phyloP scores from a whole-genome alignment of 2,797 vertebrate genomes.

The Chloroceryle amazona region DNA sequence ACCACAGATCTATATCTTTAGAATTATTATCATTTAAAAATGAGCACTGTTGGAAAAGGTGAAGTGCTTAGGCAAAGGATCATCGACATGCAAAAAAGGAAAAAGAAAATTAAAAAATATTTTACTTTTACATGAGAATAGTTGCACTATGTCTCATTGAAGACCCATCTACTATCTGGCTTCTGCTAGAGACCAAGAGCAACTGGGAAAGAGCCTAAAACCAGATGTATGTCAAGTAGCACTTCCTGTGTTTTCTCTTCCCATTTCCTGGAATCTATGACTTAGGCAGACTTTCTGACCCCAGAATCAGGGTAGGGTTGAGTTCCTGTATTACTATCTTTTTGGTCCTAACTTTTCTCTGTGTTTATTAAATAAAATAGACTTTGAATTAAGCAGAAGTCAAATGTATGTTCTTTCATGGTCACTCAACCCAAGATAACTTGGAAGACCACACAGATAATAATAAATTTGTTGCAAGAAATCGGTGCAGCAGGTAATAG shows the following conservation, averaged over 20 bases:
- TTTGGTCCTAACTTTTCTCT: not conserved
- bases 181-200: not conserved
- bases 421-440: not conserved
- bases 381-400: not conserved
- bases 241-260: not conserved
- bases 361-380: not conserved
- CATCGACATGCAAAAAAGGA: not conserved
- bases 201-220: not conserved
- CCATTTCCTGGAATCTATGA: not conserved
- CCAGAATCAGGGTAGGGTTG: not conserved
- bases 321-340: not conserved
- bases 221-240: not conserved
- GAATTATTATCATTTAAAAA: not conserved
- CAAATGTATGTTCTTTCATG: not conserved
- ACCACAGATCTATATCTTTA: not conserved
- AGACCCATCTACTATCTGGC: not conserved
- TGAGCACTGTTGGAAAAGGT: not conserved
- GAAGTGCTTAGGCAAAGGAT: not conserved
- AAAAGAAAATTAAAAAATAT: not conserved
- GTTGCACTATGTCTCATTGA: not conserved
- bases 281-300: not conserved
- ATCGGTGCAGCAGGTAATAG: not conserved
- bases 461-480: not conserved
- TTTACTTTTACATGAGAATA: not conserved
- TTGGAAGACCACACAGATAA: not conserved